A percentile compares a stretch with the other conserved stretches of the same genome.
Conservation (phyloP, 64 coral and sea anemone species). For the Acropora tenuis region DNA sequence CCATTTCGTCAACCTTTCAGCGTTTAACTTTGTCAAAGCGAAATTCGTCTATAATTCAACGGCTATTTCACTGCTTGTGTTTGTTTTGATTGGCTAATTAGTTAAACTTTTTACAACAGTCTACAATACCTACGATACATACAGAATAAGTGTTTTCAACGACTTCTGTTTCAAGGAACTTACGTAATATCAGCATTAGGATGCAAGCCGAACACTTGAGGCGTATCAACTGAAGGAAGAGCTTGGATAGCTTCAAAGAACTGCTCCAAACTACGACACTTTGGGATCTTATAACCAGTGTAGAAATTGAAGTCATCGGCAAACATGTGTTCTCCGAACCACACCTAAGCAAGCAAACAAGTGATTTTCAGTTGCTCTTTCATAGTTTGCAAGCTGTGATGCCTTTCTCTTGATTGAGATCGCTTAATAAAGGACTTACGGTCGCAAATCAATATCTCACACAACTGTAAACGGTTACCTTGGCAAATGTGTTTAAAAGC, state of each 20-base stretch:
- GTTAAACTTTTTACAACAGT: too few relatives aligned
- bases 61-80: too few relatives aligned
- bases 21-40: too few relatives aligned
- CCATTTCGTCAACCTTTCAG: too few relatives aligned
- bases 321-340: constrained; percentile 98
- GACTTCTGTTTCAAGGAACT: neutral
- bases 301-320: constrained; percentile 87
- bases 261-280: constrained; percentile 77
- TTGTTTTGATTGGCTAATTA: too few relatives aligned
- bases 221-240: constrained; percentile 87
- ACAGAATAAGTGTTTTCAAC: neutral
- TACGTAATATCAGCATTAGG: constrained; percentile 99
- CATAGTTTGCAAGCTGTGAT: neutral
- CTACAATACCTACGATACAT: too few relatives aligned
- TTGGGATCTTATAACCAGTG: constrained; percentile 87
- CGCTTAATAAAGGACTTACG: neutral
- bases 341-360: constrained; percentile 64
- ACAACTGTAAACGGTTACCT: constrained; percentile 15
- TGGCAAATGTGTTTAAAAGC: constrained; percentile 83
- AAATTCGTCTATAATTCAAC: too few relatives aligned
- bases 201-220: constrained; percentile 96
- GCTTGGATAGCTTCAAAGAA: constrained; percentile 90
- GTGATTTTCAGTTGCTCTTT: neutral
- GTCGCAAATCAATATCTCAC: too few relatives aligned
- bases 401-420: neutral